Evolutionary conservation across 2,888 invertebrate species (phyloP).

Genomic region (Chromoteleia sp.): DNA sequence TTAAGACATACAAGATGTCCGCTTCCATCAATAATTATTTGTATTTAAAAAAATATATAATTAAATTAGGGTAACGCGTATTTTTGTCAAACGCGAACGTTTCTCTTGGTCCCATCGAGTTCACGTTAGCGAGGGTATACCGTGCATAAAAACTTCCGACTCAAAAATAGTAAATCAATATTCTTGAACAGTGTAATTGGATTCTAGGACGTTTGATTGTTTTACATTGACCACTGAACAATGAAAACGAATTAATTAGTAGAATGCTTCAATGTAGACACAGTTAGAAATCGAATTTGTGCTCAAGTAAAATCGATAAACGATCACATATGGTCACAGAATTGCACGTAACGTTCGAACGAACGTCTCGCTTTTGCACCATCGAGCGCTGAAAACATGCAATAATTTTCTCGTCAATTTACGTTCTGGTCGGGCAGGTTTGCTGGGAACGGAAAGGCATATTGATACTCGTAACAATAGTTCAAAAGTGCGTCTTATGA

Average conservation of each 20-base stretch:
- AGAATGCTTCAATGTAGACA: constrained; percentile 36
- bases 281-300: constrained; percentile 47
- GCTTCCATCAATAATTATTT: no score
- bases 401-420: constrained; percentile 54
- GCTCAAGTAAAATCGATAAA: constrained; percentile 49
- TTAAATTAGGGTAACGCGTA: no score
- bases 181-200: constrained; percentile 34
- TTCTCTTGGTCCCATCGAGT: no score
- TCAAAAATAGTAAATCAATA: no score
- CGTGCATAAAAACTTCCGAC: no score
- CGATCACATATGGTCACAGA: constrained; percentile 33
- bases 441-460: neutral
- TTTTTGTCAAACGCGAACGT: no score
- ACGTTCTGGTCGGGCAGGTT: neutral
- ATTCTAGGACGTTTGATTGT: constrained; percentile 31
- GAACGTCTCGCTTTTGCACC: constrained; percentile 23
- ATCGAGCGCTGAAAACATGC: constrained; percentile 32
- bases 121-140: no score
- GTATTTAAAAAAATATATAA: no score
- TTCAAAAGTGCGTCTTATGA: constrained; percentile 15
- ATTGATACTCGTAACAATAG: constrained; percentile 23
- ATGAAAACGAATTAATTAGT: constrained; percentile 55
- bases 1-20: no score
- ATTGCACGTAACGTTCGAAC: constrained; percentile 21
- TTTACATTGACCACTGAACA: constrained; percentile 22